Evolutionary conservation across 2,888 invertebrate species (phyloP).

Genomic region (Cantharis rustica): DNA sequence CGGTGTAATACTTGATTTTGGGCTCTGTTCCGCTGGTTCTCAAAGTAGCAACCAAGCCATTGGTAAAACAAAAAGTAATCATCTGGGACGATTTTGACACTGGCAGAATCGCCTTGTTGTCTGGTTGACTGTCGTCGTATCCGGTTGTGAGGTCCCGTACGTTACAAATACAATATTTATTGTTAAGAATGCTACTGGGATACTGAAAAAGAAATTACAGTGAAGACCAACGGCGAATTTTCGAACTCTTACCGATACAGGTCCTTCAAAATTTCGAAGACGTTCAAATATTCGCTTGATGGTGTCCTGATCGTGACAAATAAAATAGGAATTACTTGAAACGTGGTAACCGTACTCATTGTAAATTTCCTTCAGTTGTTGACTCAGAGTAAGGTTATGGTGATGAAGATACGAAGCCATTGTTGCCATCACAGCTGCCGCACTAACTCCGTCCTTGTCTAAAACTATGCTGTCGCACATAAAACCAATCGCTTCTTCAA

Average conservation of each 20-base stretch:
- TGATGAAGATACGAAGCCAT: constrained; percentile 72
- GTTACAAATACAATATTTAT: constrained; percentile 66
- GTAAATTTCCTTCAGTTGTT: constrained; percentile 79
- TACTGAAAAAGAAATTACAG: constrained; percentile 60
- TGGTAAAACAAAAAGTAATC: constrained; percentile 91
- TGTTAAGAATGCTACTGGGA: constrained; percentile 67
- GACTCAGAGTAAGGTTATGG: constrained; percentile 61
- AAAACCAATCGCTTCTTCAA: constrained; percentile 98
- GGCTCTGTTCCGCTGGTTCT: constrained; percentile 99
- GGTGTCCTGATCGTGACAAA: constrained; percentile 75
- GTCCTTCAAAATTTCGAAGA: constrained; percentile 73
- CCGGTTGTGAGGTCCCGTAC: constrained; percentile 92
- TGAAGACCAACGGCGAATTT: not conserved
- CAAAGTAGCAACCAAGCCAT: constrained; percentile 85
- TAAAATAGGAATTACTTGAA: constrained; percentile 85
- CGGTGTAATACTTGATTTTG: constrained; percentile 98
- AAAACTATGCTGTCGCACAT: constrained; percentile 90
- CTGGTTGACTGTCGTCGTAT: constrained; percentile 72
- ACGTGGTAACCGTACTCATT: constrained; percentile 87
- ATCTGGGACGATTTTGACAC: constrained; percentile 77
- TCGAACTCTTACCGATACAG: constrained; percentile 62
- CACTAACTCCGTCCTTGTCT: constrained; percentile 96
- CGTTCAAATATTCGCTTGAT: constrained; percentile 80
- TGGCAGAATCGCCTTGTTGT: constrained; percentile 72
- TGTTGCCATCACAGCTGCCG: constrained; percentile 80